phyloP scores from a whole-genome alignment of 1,140 invertebrate species.

The Dendroctonus ponderosae region DNA sequence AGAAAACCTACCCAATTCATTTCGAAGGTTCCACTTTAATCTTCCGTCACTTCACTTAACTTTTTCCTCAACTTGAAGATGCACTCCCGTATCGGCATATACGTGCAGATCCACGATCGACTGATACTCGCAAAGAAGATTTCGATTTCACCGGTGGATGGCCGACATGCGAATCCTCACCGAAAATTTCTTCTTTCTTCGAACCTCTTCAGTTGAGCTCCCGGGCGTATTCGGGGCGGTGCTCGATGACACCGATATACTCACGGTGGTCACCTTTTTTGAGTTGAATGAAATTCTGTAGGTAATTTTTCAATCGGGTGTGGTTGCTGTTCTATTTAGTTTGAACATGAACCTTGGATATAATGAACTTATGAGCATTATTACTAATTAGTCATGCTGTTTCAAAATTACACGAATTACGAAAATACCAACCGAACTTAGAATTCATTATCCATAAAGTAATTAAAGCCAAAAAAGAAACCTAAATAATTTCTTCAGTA shows the following conservation, averaged over 20 bases:
- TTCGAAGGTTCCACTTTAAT: no score
- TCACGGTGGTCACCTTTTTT: neutral
- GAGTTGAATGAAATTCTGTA: constrained; percentile 1
- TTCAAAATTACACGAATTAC: neutral
- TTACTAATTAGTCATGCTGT: neutral
- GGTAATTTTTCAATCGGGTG: neutral
- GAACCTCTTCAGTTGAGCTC: neutral
- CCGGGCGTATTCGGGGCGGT: constrained; percentile 5
- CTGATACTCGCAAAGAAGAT: neutral
- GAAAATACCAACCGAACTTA: no score
- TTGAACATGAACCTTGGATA: neutral
- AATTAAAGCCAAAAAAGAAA: no score
- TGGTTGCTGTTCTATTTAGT: neutral
- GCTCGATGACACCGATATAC: constrained; percentile 8
- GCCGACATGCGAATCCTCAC: neutral
- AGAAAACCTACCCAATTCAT: no score
- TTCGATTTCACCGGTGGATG: constrained; percentile 6
- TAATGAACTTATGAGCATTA: neutral
- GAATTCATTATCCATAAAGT: no score
- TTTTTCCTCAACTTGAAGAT: no score
- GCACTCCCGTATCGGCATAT: no score
- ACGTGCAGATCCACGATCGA: no score
- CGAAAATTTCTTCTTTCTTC: constrained; percentile 7
- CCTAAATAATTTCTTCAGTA: no score
- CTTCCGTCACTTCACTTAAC: no score